Conservation (phyloP, 2,888 invertebrate genomes). For the Parochlus steinenii region DNA sequence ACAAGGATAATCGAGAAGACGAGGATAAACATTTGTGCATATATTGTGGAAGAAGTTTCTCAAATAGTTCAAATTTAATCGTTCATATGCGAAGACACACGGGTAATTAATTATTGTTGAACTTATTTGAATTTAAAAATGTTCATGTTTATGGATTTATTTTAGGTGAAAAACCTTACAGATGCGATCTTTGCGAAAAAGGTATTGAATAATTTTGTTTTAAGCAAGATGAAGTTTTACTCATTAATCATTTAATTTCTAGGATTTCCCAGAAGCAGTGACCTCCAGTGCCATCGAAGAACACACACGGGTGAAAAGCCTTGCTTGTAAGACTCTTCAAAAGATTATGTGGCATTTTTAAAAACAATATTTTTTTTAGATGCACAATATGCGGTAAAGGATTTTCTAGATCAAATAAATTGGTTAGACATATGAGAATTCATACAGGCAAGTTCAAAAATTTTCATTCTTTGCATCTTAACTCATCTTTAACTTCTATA, state of each 20-base stretch:
- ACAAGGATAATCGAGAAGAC: constrained; percentile 28
- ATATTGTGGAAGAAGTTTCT: constrained; percentile 41
- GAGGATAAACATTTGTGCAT: constrained; percentile 36
- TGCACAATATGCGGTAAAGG: constrained; percentile 22
- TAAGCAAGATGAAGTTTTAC: too few species aligned
- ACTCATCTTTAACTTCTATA: too few species aligned
- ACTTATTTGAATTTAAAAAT: not conserved
- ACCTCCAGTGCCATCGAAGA: constrained; percentile 41
- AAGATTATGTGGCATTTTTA: too few species aligned
- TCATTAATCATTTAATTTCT: constrained; percentile 17
- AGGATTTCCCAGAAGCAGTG: constrained; percentile 45
- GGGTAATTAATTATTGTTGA: constrained; percentile 23
- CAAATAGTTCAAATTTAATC: constrained; percentile 42
- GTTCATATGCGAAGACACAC: constrained; percentile 52
- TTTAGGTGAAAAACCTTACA: constrained; percentile 37
- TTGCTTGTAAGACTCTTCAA: constrained; percentile 33
- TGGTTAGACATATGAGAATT: constrained; percentile 43
- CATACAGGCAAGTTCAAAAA: constrained; percentile 22
- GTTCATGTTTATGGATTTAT: not conserved
- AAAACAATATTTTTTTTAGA: too few species aligned
- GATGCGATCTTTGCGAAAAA: constrained; percentile 44
- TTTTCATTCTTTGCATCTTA: too few species aligned
- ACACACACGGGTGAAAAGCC: constrained; percentile 46
- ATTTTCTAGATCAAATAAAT: constrained; percentile 42
- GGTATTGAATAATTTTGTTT: constrained; percentile 21